A percentile compares a stretch with the other conserved stretches of the same genome.
Evolutionary conservation across 1,140 invertebrate genomes (phyloP).

Genomic region (Streblospio benedicti): DNA sequence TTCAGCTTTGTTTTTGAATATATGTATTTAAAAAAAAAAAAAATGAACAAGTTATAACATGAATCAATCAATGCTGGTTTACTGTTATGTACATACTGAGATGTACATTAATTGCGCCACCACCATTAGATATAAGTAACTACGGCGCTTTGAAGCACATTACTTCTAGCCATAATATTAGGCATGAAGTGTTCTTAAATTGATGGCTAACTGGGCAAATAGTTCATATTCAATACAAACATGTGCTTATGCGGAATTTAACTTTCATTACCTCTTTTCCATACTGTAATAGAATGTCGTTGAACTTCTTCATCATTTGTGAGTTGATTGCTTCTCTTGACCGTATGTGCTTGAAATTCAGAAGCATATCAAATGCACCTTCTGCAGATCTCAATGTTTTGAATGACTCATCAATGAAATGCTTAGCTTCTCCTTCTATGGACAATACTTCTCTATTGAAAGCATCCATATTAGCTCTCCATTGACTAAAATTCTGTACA

Average conservation of each 20-base stretch:
- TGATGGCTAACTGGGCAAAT: no score
- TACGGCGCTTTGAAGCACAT: no score
- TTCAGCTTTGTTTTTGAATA: background rate
- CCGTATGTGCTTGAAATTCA: conserved; percentile 70
- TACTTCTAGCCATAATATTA: no score
- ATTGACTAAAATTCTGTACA: conserved; percentile 66
- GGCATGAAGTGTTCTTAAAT: no score
- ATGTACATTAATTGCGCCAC: no score
- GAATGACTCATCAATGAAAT: conserved; percentile 79
- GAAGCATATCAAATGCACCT: conserved; percentile 65
- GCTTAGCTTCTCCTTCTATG: conserved; percentile 71
- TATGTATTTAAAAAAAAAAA: background rate
- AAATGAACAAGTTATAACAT: background rate
- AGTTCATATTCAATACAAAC: background rate
- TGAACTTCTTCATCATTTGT: conserved; percentile 69
- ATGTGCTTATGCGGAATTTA: background rate
- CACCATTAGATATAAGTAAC: no score
- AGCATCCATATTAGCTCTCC: conserved; percentile 67
- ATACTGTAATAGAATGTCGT: conserved; percentile 74
- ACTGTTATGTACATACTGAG: no score
- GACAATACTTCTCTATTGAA: conserved; percentile 64
- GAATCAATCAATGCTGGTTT: background rate
- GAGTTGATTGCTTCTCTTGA: conserved; percentile 63
- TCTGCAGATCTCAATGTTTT: conserved; percentile 67
- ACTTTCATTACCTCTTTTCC: conserved; percentile 59